Evolutionary conservation across 2,888 invertebrate genomes (phyloP).

Genomic region (Galerucella pusilla): DNA sequence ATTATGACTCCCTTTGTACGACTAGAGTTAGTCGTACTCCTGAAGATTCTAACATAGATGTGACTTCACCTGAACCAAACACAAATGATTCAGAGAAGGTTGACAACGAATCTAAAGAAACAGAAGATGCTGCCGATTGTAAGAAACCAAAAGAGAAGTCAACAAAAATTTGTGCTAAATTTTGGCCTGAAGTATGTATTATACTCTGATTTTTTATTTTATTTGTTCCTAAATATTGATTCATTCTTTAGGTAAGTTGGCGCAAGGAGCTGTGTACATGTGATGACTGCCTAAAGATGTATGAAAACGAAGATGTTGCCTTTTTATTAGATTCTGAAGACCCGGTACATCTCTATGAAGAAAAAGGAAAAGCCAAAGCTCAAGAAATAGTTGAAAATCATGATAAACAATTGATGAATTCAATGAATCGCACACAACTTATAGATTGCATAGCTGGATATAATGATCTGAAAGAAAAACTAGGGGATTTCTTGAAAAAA

Average conservation of each 20-base stretch:
- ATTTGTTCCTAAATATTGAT: slow-evolving; percentile 7
- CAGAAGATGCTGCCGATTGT: slow-evolving; percentile 47
- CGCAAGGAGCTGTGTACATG: slow-evolving; percentile 81
- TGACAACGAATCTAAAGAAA: slow-evolving; percentile 36
- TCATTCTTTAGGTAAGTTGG: slow-evolving; percentile 68
- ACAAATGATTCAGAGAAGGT: slow-evolving; percentile 11
- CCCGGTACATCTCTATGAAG: slow-evolving; percentile 84
- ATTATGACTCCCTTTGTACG: slow-evolving; percentile 71
- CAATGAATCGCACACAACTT: slow-evolving; percentile 83
- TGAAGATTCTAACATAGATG: slow-evolving; percentile 44
- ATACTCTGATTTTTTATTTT: background rate
- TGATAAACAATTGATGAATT: slow-evolving; percentile 81
- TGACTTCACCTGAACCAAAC: slow-evolving; percentile 25
- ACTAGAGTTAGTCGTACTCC: slow-evolving; percentile 44
- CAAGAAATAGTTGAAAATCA: slow-evolving; percentile 69
- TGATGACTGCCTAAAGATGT: slow-evolving; percentile 74
- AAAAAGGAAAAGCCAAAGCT: slow-evolving; percentile 71
- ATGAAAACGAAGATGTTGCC: slow-evolving; percentile 74
- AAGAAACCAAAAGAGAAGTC: slow-evolving; percentile 64
- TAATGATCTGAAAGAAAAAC: slow-evolving; percentile 86
- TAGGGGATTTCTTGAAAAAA: slow-evolving; percentile 84
- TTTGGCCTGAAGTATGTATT: slow-evolving; percentile 72
- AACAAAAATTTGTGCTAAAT: slow-evolving; percentile 70
- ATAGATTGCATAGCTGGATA: slow-evolving; percentile 88
- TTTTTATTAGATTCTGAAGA: slow-evolving; percentile 85